phyloP scores from a whole-genome alignment of 2,797 vertebrate genomes.

The Halcyon badia region DNA sequence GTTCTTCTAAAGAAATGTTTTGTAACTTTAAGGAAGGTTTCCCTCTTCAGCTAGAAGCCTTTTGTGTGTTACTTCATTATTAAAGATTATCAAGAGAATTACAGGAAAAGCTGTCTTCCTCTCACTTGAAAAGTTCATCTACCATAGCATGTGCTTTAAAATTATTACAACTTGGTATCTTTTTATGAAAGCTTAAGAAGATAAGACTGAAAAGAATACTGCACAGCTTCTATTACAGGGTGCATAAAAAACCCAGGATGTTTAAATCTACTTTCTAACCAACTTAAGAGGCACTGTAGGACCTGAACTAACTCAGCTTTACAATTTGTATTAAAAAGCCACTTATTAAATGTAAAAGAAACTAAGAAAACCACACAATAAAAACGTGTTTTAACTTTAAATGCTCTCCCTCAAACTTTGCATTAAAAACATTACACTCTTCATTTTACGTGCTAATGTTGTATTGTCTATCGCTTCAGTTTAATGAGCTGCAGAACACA shows the following conservation, averaged over 20 bases:
- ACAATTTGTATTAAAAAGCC: neutral
- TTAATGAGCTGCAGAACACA: neutral
- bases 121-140: slow-evolving; percentile 50
- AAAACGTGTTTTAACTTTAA: neutral
- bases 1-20: slow-evolving; percentile 68
- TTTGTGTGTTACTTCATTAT: slow-evolving; percentile 55
- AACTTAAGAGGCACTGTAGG: neutral
- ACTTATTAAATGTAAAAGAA: neutral
- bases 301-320: neutral
- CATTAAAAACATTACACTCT: neutral
- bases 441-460: neutral
- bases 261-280: neutral
- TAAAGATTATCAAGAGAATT: slow-evolving; percentile 29
- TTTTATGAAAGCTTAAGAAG: slow-evolving; percentile 41
- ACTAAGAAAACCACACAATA: neutral
- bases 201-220: neutral
- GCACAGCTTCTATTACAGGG: neutral
- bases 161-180: slow-evolving; percentile 3
- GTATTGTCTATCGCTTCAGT: neutral
- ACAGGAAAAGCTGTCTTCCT: slow-evolving; percentile 12
- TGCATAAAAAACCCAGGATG: neutral
- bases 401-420: neutral
- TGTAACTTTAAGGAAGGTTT: slow-evolving; percentile 53
- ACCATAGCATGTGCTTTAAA: slow-evolving; percentile 32
- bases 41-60: slow-evolving; percentile 37